Percentiles rank a stretch among this genome's conserved stretches.
Evolutionary conservation across 2,888 invertebrate genomes (phyloP).

Genomic region (Agonopterix arenella): DNA sequence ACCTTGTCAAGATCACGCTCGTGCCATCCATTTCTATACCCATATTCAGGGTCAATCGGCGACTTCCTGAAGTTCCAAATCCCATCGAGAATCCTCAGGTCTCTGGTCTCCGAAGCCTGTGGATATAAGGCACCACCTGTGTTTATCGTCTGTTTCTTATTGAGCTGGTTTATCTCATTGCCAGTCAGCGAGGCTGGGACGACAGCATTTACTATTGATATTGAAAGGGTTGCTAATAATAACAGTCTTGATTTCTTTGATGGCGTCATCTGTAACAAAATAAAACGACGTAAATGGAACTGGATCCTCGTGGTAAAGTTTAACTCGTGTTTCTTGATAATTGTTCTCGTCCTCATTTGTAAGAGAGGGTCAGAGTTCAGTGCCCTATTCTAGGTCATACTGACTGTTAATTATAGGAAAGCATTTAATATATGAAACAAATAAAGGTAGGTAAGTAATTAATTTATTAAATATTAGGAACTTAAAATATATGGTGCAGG

Average conservation of each 20-base stretch:
- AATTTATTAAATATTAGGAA: too few species aligned
- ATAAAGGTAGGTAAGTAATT: too few species aligned
- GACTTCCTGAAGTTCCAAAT: constrained; percentile 94
- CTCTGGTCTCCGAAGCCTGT: constrained; percentile 88
- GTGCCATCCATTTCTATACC: constrained; percentile 88
- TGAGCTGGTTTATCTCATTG: constrained; percentile 47
- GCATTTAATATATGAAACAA: too few species aligned
- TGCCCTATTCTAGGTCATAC: too few species aligned
- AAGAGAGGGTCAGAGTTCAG: too few species aligned
- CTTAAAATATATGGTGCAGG: too few species aligned
- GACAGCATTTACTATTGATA: constrained; percentile 34
- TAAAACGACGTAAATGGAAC: background rate
- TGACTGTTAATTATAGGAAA: too few species aligned
- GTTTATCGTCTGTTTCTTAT: constrained; percentile 26
- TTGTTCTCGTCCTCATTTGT: too few species aligned
- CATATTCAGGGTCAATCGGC: constrained; percentile 81
- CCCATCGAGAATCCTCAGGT: constrained; percentile 88
- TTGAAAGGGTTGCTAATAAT: constrained; percentile 23
- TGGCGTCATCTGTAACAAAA: constrained; percentile 48
- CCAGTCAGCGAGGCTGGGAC: constrained; percentile 43
- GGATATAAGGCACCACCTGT: constrained; percentile 81
- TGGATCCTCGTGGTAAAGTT: too few species aligned
- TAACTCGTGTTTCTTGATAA: too few species aligned
- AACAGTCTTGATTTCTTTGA: constrained; percentile 24
- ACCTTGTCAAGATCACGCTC: constrained; percentile 82